phyloP scores from a whole-genome alignment of 2,888 invertebrate species.

The Euplagia quadripunctaria region DNA sequence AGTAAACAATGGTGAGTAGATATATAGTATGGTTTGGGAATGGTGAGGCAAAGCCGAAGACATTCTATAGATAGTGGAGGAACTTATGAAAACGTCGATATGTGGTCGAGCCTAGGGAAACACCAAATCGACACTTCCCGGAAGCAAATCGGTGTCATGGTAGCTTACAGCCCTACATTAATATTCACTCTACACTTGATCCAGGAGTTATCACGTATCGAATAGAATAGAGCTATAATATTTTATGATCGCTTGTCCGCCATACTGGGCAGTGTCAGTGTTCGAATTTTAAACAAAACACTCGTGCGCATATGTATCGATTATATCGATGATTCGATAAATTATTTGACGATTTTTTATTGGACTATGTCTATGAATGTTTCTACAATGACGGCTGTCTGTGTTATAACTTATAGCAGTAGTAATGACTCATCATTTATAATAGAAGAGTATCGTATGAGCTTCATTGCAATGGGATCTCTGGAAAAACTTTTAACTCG shows the following conservation, averaged over 20 bases:
- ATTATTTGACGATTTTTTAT: conserved; percentile 53
- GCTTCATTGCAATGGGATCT: neutral
- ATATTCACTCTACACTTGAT: conserved; percentile 82
- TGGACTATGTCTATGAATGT: conserved; percentile 17
- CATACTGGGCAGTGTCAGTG: conserved; percentile 78
- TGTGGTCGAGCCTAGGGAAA: conserved; percentile 57
- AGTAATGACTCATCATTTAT: neutral
- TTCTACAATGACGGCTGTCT: conserved; percentile 2
- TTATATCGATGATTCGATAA: conserved; percentile 61
- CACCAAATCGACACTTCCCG: conserved; percentile 77
- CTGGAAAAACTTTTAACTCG: neutral
- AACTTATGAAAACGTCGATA: conserved; percentile 38
- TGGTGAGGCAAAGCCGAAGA: neutral
- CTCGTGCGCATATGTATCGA: conserved; percentile 61
- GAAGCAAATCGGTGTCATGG: conserved; percentile 79
- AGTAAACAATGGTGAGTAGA: conserved; percentile 6
- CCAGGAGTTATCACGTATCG: conserved; percentile 85
- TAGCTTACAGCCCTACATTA: conserved; percentile 78
- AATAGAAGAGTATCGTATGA: neutral
- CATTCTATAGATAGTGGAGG: conserved; percentile 28
- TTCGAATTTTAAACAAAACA: conserved; percentile 83
- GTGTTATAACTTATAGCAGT: neutral
- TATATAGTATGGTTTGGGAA: neutral
- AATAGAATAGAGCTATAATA: conserved; percentile 86
- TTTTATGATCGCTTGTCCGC: conserved; percentile 86